Conservation (phyloP, 2,113 vertebrate species). For the Istiophorus platypterus region DNA sequence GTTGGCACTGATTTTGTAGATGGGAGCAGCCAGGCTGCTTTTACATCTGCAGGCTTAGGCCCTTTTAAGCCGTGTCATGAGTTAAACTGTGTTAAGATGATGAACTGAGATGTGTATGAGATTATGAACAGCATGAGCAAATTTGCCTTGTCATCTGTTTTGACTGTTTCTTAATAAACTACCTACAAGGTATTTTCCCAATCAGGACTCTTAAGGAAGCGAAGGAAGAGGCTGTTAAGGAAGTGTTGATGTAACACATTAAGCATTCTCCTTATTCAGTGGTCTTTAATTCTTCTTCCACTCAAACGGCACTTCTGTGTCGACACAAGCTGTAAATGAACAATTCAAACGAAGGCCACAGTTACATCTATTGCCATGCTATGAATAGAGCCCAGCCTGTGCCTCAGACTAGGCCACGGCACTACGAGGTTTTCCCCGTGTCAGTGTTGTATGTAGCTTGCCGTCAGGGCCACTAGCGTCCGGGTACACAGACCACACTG, state of each 20-base stretch:
- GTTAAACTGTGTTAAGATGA: slow-evolving; percentile 25
- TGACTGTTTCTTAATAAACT: background rate
- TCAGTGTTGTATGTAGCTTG: slow-evolving; percentile 1
- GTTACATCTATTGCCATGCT: background rate
- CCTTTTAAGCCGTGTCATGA: slow-evolving; percentile 50
- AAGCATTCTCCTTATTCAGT: slow-evolving; percentile 2
- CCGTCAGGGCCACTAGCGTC: background rate
- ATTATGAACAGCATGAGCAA: slow-evolving; percentile 34
- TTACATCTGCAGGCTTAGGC: background rate
- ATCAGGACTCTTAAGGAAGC: slow-evolving; percentile 4
- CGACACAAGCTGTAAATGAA: background rate
- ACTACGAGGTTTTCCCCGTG: slow-evolving; percentile 15
- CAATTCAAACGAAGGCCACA: slow-evolving; percentile 33
- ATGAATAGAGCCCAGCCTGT: slow-evolving; percentile 33
- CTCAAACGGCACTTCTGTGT: slow-evolving; percentile 10
- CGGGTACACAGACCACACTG: slow-evolving; percentile 23
- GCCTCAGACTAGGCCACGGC: background rate
- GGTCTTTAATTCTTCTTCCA: background rate
- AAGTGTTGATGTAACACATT: background rate
- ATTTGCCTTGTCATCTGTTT: slow-evolving; percentile 8
- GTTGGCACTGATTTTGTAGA: slow-evolving; percentile 34
- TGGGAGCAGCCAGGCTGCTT: slow-evolving; percentile 16
- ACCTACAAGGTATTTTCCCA: background rate
- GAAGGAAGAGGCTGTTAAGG: background rate
- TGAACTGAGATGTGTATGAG: slow-evolving; percentile 37